A percentile compares a stretch with the other conserved stretches of the same genome.
Evolutionary conservation across 1,140 invertebrate genomes (phyloP).

Genomic region (Hetaerina americana): DNA sequence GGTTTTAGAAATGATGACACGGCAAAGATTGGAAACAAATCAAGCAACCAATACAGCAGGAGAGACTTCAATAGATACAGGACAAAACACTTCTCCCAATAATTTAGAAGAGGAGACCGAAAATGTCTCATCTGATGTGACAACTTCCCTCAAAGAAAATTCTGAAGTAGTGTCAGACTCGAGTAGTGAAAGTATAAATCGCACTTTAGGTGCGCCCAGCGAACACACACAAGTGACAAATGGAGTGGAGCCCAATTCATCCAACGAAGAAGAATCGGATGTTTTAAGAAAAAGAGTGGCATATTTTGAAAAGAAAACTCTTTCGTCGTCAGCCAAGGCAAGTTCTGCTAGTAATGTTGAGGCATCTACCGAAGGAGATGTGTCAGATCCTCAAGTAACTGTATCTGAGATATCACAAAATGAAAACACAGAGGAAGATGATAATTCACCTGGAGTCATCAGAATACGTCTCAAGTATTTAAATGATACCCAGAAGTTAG

Average conservation of each 20-base stretch:
- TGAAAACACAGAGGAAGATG: not conserved
- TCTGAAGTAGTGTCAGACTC: not conserved
- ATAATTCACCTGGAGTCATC: slow-evolving; percentile 33
- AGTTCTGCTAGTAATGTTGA: too few relatives aligned
- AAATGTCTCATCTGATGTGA: not conserved
- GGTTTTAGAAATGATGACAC: slow-evolving; percentile 28
- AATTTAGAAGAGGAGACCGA: not conserved
- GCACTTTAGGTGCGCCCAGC: not conserved
- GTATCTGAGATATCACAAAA: too few relatives aligned
- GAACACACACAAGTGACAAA: not conserved
- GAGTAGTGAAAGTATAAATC: not conserved
- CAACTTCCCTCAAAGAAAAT: not conserved
- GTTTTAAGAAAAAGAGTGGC: too few relatives aligned
- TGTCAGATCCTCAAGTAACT: too few relatives aligned
- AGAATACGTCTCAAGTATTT: slow-evolving; percentile 72
- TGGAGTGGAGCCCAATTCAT: not conserved
- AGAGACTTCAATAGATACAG: not conserved
- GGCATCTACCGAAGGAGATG: too few relatives aligned
- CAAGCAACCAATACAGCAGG: not conserved
- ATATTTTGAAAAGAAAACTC: too few relatives aligned
- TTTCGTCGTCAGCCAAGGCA: too few relatives aligned
- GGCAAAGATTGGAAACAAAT: not conserved
- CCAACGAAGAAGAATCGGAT: not conserved
- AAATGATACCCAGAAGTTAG: slow-evolving; percentile 70
- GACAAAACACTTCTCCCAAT: not conserved